Percentiles rank a stretch among this genome's conserved stretches.
phyloP scores from a whole-genome alignment of 2,113 vertebrate species.

The Grammomys surdaster region DNA sequence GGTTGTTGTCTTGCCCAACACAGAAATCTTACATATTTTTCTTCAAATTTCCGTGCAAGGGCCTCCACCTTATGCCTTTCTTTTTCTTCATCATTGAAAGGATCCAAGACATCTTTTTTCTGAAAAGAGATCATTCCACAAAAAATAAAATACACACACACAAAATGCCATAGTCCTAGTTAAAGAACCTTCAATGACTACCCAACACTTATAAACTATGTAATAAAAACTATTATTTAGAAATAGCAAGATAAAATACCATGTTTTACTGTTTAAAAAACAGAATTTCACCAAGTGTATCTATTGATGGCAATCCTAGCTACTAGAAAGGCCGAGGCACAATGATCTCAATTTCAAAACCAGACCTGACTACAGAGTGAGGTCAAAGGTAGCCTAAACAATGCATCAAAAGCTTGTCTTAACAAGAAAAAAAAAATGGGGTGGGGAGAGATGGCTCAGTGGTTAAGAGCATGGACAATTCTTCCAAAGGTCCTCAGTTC shows the following conservation, averaged over 20 bases:
- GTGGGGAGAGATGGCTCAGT: too few species aligned
- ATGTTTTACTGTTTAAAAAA: conserved; percentile 17
- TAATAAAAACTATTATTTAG: conserved; percentile 25
- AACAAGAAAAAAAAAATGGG: not conserved
- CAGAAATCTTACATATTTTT: conserved; percentile 92
- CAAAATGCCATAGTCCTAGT: not conserved
- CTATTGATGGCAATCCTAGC: not conserved
- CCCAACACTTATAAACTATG: not conserved
- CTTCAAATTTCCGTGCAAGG: conserved; percentile 91
- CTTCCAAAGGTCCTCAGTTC: too few species aligned
- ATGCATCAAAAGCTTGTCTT: not conserved
- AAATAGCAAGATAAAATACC: conserved; percentile 23
- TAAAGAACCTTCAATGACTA: conserved; percentile 4
- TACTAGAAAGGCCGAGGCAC: not conserved
- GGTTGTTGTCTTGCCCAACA: conserved; percentile 25
- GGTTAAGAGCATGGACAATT: too few species aligned
- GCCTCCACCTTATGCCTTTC: conserved; percentile 90
- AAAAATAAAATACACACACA: conserved; percentile 60
- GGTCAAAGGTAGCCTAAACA: not conserved
- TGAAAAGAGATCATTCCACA: conserved; percentile 75
- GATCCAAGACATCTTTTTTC: conserved; percentile 85
- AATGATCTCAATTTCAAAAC: not conserved
- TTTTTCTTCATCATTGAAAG: conserved; percentile 87
- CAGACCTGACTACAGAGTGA: not conserved
- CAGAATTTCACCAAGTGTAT: not conserved